Conservation (phyloP, 2,888 invertebrate genomes). For the Drosophila rellima region DNA sequence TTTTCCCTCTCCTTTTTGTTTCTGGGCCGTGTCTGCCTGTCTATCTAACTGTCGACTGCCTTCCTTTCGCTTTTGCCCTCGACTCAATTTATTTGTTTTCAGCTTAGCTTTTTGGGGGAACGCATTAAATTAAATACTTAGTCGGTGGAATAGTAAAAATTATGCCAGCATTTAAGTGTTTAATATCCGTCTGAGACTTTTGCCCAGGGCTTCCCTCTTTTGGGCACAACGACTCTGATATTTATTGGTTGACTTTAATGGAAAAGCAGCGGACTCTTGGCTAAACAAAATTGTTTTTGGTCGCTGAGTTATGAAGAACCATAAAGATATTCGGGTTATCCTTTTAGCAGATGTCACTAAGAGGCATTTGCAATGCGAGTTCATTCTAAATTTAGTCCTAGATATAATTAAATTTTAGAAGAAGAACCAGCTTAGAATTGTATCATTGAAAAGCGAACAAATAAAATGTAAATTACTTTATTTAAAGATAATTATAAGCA, state of each 20-base stretch:
- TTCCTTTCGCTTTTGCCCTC: conserved; percentile 21
- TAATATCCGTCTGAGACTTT: conserved; percentile 73
- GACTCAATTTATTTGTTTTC: conserved; percentile 72
- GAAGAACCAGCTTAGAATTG: not conserved
- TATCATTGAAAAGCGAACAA: too few relatives aligned
- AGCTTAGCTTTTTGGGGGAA: conserved; percentile 61
- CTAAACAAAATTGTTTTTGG: conserved; percentile 50
- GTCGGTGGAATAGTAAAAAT: conserved; percentile 69
- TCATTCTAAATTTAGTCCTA: conserved; percentile 6
- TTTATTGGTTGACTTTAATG: conserved; percentile 74
- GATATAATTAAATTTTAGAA: conserved; percentile 16
- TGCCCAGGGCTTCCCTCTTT: not conserved
- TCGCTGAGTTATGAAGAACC: conserved; percentile 27
- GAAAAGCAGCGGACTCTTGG: conserved; percentile 52
- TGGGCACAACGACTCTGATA: conserved; percentile 40
- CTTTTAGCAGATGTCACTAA: conserved; percentile 37
- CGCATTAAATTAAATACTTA: conserved; percentile 79
- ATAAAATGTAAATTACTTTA: too few relatives aligned
- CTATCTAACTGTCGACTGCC: conserved; percentile 65
- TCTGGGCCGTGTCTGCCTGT: conserved; percentile 44
- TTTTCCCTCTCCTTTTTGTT: not conserved
- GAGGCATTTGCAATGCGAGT: conserved; percentile 8
- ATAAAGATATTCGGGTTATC: conserved; percentile 47
- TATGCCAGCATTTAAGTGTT: conserved; percentile 78
- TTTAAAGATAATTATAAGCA: too few relatives aligned